Percentiles rank a stretch among this genome's conserved stretches.
Conservation (phyloP, 2,888 invertebrate genomes). For the Ormyrus thymus region DNA sequence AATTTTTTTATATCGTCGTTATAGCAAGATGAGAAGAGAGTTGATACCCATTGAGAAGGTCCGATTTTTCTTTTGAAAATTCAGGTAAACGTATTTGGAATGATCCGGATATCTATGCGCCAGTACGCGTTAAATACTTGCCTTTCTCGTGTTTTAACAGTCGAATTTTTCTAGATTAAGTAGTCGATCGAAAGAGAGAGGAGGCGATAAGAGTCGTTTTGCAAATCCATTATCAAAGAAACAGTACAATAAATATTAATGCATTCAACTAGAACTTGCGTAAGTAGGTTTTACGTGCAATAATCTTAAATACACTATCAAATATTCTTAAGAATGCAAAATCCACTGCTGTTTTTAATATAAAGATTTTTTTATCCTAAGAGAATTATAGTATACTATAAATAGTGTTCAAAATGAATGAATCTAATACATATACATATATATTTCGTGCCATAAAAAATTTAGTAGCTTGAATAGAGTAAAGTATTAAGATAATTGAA, state of each 20-base stretch:
- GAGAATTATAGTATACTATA: conserved; percentile 39
- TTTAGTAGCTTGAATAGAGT: conserved; percentile 39
- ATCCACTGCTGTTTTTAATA: conserved; percentile 48
- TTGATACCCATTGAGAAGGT: neutral
- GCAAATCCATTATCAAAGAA: conserved; percentile 33
- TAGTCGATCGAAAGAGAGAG: conserved; percentile 27
- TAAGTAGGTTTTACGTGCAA: conserved; percentile 49
- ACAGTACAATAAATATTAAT: conserved; percentile 41
- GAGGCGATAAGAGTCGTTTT: conserved; percentile 37
- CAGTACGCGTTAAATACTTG: conserved; percentile 30
- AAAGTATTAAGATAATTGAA: conserved; percentile 34
- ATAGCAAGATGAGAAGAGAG: conserved; percentile 11
- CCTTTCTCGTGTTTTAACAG: conserved; percentile 51
- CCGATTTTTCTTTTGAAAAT: conserved; percentile 24
- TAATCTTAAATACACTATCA: conserved; percentile 36
- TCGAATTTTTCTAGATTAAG: conserved; percentile 45
- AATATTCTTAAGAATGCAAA: conserved; percentile 39
- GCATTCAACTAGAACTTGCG: conserved; percentile 13
- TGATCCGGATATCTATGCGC: conserved; percentile 39
- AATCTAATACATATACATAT: conserved; percentile 26
- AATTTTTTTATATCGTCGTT: conserved; percentile 47
- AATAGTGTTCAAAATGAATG: conserved; percentile 40
- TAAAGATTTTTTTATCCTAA: conserved; percentile 51
- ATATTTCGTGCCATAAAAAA: conserved; percentile 40
- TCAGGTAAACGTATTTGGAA: conserved; percentile 44